Conservation (phyloP, 2,797 vertebrate species). For the Meriones psammophilus region DNA sequence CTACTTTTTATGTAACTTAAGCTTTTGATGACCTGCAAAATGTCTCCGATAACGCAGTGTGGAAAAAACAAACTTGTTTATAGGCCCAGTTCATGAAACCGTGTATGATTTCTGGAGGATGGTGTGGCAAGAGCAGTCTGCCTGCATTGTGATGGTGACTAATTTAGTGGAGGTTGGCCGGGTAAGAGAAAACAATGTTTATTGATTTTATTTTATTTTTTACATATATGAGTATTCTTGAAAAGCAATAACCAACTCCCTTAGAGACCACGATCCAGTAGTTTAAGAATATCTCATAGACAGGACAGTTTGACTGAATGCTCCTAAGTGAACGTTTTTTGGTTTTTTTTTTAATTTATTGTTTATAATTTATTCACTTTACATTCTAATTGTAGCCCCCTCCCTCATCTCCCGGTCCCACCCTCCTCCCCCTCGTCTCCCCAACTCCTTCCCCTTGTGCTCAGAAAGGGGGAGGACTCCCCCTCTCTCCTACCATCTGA, state of each 20-base stretch:
- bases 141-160: constrained; percentile 99
- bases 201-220: background rate
- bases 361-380: too few species aligned
- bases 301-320: background rate
- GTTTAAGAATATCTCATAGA: constrained; percentile 13
- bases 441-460: too few species aligned
- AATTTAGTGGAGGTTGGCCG: constrained; percentile 99
- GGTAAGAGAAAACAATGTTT: constrained; percentile 89
- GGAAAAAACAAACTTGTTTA: constrained; percentile 72
- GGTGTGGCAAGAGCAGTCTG: constrained; percentile 99
- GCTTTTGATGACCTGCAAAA: background rate
- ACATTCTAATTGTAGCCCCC: too few species aligned
- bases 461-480: too few species aligned
- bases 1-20: background rate
- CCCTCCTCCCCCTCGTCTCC: too few species aligned
- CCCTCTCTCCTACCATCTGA: too few species aligned
- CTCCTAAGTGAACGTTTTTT: background rate
- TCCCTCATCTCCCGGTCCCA: too few species aligned
- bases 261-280: background rate
- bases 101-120: constrained; percentile 99
- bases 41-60: constrained; percentile 3
- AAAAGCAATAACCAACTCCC: background rate
- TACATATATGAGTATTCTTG: background rate
- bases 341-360: too few species aligned
- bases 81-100: constrained; percentile 99